Conservation (phyloP, 2,888 invertebrate species). For the Parnassius apollo region DNA sequence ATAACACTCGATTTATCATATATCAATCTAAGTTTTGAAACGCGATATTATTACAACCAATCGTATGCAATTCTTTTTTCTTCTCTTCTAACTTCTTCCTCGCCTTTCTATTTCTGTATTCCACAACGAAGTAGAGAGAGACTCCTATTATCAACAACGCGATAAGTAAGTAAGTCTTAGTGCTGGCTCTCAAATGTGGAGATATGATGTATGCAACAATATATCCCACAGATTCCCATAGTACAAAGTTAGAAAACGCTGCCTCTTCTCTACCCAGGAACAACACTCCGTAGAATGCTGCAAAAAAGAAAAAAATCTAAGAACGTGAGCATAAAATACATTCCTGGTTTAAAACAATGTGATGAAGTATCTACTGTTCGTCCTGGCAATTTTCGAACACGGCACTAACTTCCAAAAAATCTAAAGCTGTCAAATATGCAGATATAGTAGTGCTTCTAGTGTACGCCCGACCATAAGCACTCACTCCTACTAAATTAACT, state of each 20-base stretch:
- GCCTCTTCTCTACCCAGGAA: conserved; percentile 84
- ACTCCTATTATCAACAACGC: conserved; percentile 74
- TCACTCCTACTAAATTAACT: no score
- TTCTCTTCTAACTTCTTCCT: conserved; percentile 39
- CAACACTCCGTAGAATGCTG: conserved; percentile 83
- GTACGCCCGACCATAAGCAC: no score
- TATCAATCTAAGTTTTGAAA: conserved; percentile 51
- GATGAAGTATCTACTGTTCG: no score
- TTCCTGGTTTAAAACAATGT: no score
- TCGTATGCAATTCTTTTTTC: conserved; percentile 40
- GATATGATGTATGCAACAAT: conserved; percentile 53
- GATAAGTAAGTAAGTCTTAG: conserved; percentile 78
- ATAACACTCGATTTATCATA: conserved; percentile 13
- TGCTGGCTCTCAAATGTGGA: conserved; percentile 70
- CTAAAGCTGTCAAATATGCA: no score
- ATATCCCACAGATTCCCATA: conserved; percentile 86
- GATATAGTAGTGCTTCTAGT: no score
- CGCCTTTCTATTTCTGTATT: conserved; percentile 48
- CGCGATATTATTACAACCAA: conserved; percentile 63
- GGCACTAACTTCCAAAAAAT: no score
- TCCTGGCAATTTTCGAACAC: no score
- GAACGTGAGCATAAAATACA: neutral
- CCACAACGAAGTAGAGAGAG: conserved; percentile 72
- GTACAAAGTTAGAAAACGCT: conserved; percentile 85
- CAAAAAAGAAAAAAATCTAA: conserved; percentile 31